Conservation (phyloP, 2,888 invertebrate species). For the Seladonia tumulorum region DNA sequence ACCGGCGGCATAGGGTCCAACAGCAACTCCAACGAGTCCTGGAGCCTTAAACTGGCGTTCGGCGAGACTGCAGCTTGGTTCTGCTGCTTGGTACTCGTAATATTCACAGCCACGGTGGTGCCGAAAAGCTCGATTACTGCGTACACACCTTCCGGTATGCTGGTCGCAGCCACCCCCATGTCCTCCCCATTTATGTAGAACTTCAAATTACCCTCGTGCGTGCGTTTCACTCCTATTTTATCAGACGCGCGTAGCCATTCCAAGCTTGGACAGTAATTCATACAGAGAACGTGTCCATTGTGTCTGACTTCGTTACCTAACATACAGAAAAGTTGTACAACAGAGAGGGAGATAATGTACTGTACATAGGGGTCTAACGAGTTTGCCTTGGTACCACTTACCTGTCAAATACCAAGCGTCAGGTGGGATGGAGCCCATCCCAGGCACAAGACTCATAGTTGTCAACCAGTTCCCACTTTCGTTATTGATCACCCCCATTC, state of each 20-base stretch:
- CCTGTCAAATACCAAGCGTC: slow-evolving; percentile 90
- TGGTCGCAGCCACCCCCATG: slow-evolving; percentile 90
- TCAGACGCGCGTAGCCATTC: slow-evolving; percentile 94
- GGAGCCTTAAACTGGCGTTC: slow-evolving; percentile 85
- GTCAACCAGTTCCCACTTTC: slow-evolving; percentile 84
- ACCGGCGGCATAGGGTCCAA: slow-evolving; percentile 85
- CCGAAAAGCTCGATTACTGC: slow-evolving; percentile 94
- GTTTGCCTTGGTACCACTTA: slow-evolving; percentile 63
- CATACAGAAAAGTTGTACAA: slow-evolving; percentile 70
- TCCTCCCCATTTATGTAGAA: slow-evolving; percentile 93
- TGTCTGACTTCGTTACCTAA: slow-evolving; percentile 89
- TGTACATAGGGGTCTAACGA: not conserved
- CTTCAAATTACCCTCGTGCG: slow-evolving; percentile 89
- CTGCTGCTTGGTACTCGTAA: slow-evolving; percentile 88
- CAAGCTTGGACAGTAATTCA: slow-evolving; percentile 90
- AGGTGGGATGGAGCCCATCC: slow-evolving; percentile 88
- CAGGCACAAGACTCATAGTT: slow-evolving; percentile 87
- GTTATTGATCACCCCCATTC: slow-evolving; percentile 91
- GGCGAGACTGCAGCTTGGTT: slow-evolving; percentile 84
- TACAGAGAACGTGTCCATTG: slow-evolving; percentile 88
- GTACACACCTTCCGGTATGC: slow-evolving; percentile 93
- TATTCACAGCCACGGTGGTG: slow-evolving; percentile 90
- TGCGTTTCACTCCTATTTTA: slow-evolving; percentile 90
- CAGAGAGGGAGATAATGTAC: not conserved
- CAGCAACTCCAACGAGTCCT: slow-evolving; percentile 88